Evolutionary conservation across 1,140 invertebrate genomes (phyloP).

Genomic region (Hesperophylax magnus): DNA sequence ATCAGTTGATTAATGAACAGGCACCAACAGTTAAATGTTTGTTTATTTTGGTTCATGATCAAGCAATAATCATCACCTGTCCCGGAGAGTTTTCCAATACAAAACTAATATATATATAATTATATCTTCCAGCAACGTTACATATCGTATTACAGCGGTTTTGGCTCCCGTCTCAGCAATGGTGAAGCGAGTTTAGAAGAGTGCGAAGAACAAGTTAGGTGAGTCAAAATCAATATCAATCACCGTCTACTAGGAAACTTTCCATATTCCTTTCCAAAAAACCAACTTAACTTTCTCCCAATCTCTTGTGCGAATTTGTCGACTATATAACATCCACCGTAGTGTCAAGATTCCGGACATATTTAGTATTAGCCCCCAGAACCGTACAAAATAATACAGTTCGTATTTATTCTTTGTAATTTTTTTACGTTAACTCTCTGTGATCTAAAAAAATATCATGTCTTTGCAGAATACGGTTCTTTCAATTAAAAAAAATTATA

Average conservation of each 20-base stretch:
- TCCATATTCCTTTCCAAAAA: too few species aligned
- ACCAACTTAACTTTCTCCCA: neutral
- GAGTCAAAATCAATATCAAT: neutral
- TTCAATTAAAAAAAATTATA: neutral
- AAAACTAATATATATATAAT: too few species aligned
- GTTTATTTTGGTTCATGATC: too few species aligned
- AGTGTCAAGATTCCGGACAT: too few species aligned
- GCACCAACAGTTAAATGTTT: too few species aligned
- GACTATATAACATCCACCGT: neutral
- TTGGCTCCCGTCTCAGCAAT: slow-evolving; percentile 72
- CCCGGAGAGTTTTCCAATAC: too few species aligned
- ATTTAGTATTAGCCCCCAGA: too few species aligned
- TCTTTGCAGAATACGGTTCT: neutral
- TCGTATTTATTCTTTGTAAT: too few species aligned
- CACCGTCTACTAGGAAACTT: neutral
- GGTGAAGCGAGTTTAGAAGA: slow-evolving; percentile 74
- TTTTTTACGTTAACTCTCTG: too few species aligned
- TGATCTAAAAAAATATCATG: neutral
- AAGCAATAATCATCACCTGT: too few species aligned
- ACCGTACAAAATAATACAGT: too few species aligned
- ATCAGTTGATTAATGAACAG: too few species aligned
- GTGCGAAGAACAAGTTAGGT: slow-evolving; percentile 69
- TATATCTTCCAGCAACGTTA: slow-evolving; percentile 68
- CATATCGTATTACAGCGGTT: slow-evolving; percentile 71
- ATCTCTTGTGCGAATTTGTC: neutral